Evolutionary conservation across 2,113 vertebrate species (phyloP).

Genomic region (Seriola quinqueradiata): DNA sequence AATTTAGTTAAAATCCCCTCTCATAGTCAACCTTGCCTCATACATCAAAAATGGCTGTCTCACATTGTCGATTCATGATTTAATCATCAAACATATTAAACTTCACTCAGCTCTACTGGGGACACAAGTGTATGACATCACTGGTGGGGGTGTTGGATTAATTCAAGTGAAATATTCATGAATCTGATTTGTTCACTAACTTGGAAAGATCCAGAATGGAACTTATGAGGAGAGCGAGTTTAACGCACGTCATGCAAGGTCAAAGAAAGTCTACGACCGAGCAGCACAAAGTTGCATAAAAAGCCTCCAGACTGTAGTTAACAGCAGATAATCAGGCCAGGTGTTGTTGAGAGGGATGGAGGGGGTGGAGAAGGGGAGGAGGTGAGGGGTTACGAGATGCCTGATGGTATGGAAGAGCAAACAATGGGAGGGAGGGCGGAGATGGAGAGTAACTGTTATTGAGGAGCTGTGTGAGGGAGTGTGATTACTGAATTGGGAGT

Average conservation of each 20-base stretch:
- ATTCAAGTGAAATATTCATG: conserved; percentile 23
- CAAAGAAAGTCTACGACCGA: background rate
- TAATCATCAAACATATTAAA: conserved; percentile 42
- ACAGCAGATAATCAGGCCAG: background rate
- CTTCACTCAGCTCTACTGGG: background rate
- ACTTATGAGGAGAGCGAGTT: background rate
- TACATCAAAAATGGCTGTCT: conserved; percentile 15
- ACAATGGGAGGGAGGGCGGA: background rate
- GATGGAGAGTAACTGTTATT: conserved; percentile 40
- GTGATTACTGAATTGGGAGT: conserved; percentile 42
- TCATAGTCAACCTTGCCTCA: conserved; percentile 7
- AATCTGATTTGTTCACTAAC: conserved; percentile 13
- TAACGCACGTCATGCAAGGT: background rate
- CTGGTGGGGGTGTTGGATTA: background rate
- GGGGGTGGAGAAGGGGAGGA: background rate
- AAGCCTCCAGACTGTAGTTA: background rate
- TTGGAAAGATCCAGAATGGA: background rate
- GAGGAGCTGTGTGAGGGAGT: conserved; percentile 43
- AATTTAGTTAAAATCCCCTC: background rate
- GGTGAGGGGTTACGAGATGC: conserved; percentile 2
- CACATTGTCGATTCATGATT: conserved; percentile 35
- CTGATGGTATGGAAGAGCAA: conserved; percentile 11
- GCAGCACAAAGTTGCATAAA: background rate
- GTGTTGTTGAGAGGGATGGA: background rate
- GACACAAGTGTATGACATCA: conserved; percentile 5